A percentile compares a stretch with the other conserved stretches of the same genome.
phyloP scores from a whole-genome alignment of 2,797 vertebrate genomes.

The Anisognathus igniventris region DNA sequence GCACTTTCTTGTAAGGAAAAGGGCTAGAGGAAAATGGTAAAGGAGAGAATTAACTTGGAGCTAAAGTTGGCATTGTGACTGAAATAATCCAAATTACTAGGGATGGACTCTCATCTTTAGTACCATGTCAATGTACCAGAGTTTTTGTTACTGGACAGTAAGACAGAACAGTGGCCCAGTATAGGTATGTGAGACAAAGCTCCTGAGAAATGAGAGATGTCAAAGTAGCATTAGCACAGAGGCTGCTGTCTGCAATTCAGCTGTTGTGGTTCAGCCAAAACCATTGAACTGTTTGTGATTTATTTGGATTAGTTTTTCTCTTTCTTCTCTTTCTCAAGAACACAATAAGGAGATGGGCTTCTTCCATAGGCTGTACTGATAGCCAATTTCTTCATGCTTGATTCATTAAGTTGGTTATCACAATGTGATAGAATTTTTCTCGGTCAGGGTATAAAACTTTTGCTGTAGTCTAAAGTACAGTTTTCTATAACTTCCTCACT shows the following conservation, averaged over 20 bases:
- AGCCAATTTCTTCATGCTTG: neutral
- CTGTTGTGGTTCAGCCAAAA: neutral
- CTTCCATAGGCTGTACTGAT: neutral
- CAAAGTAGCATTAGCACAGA: neutral
- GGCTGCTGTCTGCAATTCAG: neutral
- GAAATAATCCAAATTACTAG: neutral
- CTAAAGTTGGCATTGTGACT: neutral
- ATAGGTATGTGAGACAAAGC: neutral
- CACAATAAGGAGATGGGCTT: neutral
- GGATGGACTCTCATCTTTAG: neutral
- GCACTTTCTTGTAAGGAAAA: neutral
- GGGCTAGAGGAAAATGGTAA: neutral
- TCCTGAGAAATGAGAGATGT: neutral
- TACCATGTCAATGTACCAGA: neutral
- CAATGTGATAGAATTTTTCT: neutral
- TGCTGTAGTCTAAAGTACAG: neutral
- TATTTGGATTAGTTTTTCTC: neutral
- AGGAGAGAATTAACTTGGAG: slow-evolving; percentile 13
- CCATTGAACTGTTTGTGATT: neutral
- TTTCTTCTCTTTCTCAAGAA: neutral
- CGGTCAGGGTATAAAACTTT: neutral
- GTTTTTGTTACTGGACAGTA: neutral
- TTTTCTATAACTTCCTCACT: neutral
- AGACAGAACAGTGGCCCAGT: neutral
- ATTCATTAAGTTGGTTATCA: neutral